phyloP scores from a whole-genome alignment of 2,113 vertebrate genomes.

The Pangasianodon hypophthalmus region DNA sequence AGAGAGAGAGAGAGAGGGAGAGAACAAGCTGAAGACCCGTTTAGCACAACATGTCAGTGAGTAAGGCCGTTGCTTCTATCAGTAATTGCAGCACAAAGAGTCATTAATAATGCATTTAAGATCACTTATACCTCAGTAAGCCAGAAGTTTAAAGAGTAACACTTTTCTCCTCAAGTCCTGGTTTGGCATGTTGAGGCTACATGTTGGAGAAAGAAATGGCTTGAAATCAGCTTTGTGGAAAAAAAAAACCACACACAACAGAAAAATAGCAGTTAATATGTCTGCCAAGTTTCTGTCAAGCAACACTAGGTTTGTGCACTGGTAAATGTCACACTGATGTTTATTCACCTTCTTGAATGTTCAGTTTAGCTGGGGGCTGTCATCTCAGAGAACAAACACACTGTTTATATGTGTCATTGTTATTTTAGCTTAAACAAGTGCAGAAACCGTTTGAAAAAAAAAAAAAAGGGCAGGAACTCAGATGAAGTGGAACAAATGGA shows the following conservation, averaged over 20 bases:
- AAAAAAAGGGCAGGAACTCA: neutral
- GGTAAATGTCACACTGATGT: slow-evolving; percentile 27
- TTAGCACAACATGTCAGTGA: slow-evolving; percentile 69
- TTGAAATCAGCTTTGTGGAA: slow-evolving; percentile 56
- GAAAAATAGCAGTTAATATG: slow-evolving; percentile 62
- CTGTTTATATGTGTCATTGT: neutral
- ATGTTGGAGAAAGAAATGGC: slow-evolving; percentile 65
- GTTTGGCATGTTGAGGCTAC: slow-evolving; percentile 52
- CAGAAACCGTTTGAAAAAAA: neutral
- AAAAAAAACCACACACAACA: slow-evolving; percentile 53
- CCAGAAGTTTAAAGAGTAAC: slow-evolving; percentile 58
- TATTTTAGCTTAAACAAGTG: neutral
- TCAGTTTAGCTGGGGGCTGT: neutral
- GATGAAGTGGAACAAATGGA: neutral
- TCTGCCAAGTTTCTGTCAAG: neutral
- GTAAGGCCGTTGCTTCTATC: slow-evolving; percentile 63
- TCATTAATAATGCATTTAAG: slow-evolving; percentile 79
- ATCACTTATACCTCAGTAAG: slow-evolving; percentile 76
- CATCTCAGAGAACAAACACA: slow-evolving; percentile 8
- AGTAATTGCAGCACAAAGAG: slow-evolving; percentile 73
- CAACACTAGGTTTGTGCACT: neutral
- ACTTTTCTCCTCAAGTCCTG: slow-evolving; percentile 61
- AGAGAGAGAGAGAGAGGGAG: slow-evolving; percentile 42
- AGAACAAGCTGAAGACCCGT: slow-evolving; percentile 63
- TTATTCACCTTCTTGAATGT: slow-evolving; percentile 48